Evolutionary conservation across 1,140 invertebrate species (phyloP), one percentile per base, ranked within the genome.

Genomic region (Leptinotarsa defecta): DNA sequence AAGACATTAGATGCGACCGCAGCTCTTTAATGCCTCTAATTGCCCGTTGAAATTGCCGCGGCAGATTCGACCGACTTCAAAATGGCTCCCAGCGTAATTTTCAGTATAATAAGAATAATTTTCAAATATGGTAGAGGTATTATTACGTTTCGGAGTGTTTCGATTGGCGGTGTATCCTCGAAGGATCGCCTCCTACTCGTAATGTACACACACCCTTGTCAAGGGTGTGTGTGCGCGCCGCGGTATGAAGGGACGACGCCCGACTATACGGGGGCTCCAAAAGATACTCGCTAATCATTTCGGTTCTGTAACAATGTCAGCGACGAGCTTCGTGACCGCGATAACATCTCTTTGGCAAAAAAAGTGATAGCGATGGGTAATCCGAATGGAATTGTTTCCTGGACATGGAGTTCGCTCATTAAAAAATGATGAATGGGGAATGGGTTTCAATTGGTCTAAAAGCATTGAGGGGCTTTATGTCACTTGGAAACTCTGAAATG

Each of bases 111-210:
- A 82, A 81, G 82, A 81, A 83, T 81, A 82, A 83, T 83, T 83
- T 83, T 83, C 82, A 83, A 83, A 83, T 83, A 83, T 83, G 82
- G 82, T 82, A 76, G 82, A 79, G 78, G 15, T 83, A 81, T 82
- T 81, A 82, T 83, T 81, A 83, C 64, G 79, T 76, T 75, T 73
- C 74, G 78, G 68, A 62, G 78, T 69, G 69, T 81, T 76, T 75
- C 71, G 78, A 82, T 82, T 82, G 81, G 81, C 71, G 77, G 80
- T 62, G 74, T 70, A 76, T 74, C 75, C 74, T 77, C 68, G 65
- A 49, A 20, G 48, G 64, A 64, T 78, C 76, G 48, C 78, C 78
- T 75, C 80, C 80, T 71, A 76, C n/a, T 57, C 77, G 57, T 75
- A 57, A 69, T 72, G 74, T 57, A 75, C 71, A 24, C 77, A 24